Percentiles rank a stretch among this genome's conserved stretches.
phyloP scores from a whole-genome alignment of 2,888 invertebrate genomes.

The Caenorhabditis sulstoni region DNA sequence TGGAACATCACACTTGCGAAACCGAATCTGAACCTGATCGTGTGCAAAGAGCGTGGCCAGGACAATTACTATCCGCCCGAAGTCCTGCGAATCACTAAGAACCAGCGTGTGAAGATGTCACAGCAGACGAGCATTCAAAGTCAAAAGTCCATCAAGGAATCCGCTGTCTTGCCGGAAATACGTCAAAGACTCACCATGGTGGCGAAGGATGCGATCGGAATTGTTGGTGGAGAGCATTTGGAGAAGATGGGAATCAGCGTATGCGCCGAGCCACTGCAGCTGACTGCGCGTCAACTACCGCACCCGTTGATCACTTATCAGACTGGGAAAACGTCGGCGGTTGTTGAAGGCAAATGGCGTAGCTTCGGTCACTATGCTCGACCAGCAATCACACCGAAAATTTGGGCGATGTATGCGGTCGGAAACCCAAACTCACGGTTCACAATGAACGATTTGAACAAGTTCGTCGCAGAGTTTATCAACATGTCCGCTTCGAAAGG shows the following conservation, averaged over 20 bases:
- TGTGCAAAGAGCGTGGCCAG: not conserved
- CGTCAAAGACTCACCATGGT: slow-evolving; percentile 37
- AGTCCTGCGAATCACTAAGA: not conserved
- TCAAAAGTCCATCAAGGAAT: slow-evolving; percentile 37
- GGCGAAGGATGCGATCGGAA: slow-evolving; percentile 12
- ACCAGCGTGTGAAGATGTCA: slow-evolving; percentile 61
- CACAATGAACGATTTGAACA: not conserved
- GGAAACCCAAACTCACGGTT: not conserved
- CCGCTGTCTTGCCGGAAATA: slow-evolving; percentile 43
- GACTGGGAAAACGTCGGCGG: not conserved
- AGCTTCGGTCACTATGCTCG: not conserved
- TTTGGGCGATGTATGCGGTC: slow-evolving; percentile 42
- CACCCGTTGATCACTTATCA: not conserved
- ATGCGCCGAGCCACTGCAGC: slow-evolving; percentile 7
- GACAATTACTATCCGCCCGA: not conserved
- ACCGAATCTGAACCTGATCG: not conserved
- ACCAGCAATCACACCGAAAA: slow-evolving; percentile 14
- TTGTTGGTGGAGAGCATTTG: not conserved
- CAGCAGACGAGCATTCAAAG: slow-evolving; percentile 57
- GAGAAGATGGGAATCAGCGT: slow-evolving; percentile 12
- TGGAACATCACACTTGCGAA: not conserved
- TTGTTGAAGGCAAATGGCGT: slow-evolving; percentile 17
- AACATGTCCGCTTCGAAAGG: slow-evolving; percentile 6
- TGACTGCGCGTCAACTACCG: slow-evolving; percentile 3
- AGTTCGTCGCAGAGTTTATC: slow-evolving; percentile 10